Conservation (phyloP, 2,797 vertebrate species). For the Cryptoblepharus egeriae region DNA sequence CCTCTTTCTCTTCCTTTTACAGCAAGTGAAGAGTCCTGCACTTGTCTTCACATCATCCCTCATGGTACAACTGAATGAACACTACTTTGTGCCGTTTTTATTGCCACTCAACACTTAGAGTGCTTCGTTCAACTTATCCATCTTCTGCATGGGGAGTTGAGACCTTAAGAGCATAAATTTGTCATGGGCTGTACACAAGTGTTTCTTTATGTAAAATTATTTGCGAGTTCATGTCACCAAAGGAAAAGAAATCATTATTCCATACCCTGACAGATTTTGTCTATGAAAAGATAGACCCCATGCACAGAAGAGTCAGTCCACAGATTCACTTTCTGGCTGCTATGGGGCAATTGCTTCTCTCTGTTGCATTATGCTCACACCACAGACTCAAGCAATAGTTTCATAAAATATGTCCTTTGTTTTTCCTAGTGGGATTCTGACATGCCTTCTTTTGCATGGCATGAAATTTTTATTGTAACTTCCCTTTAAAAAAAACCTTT, state of each 20-base stretch:
- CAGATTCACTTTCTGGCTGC: background rate
- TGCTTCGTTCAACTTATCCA: background rate
- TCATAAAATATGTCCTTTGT: background rate
- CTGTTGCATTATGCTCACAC: background rate
- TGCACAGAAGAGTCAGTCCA: background rate
- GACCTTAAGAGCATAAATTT: background rate
- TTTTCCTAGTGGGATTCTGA: background rate
- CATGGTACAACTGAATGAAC: background rate
- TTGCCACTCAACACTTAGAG: background rate
- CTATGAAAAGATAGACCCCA: background rate
- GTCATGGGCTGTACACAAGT: background rate
- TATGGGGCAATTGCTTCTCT: background rate
- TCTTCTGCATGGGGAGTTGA: background rate
- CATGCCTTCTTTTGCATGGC: background rate
- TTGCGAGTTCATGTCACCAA: background rate
- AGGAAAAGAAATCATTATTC: background rate
- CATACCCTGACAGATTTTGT: background rate
- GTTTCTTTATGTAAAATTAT: background rate
- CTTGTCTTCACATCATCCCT: background rate
- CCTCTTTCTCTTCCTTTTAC: background rate
- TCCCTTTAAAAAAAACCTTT: background rate
- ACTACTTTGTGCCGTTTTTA: background rate
- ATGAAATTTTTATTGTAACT: background rate
- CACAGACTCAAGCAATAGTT: background rate
- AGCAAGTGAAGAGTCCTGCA: background rate